phyloP scores from a whole-genome alignment of 2,888 invertebrate species.

The Eutolmus rufibarbis region DNA sequence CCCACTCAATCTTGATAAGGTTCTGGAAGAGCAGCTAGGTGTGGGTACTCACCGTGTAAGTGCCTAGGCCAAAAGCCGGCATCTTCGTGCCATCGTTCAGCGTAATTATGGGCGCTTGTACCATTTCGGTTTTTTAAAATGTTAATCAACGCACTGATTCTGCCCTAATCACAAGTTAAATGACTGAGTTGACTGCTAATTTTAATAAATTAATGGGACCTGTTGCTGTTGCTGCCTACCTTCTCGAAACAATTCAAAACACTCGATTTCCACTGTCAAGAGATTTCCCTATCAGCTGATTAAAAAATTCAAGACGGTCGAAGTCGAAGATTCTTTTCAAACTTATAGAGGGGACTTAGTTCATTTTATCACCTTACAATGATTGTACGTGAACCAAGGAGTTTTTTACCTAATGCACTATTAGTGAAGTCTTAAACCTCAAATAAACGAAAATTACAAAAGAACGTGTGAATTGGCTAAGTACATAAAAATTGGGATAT shows the following conservation, averaged over 20 bases:
- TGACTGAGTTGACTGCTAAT: background rate
- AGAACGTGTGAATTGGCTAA: background rate
- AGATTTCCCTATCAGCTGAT: background rate
- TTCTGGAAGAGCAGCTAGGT: background rate
- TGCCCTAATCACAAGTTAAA: background rate
- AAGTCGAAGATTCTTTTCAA: background rate
- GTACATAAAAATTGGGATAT: background rate
- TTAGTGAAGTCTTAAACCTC: background rate
- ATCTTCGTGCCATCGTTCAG: constrained; percentile 58
- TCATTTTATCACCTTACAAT: background rate
- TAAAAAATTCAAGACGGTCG: background rate
- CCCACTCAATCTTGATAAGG: background rate
- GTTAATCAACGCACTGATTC: background rate
- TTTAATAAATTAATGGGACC: background rate
- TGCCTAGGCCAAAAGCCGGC: constrained; percentile 58
- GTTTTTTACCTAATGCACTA: background rate
- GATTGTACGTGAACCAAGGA: background rate
- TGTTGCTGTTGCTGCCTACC: background rate
- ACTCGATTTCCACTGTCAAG: background rate
- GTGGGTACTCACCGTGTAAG: constrained; percentile 56
- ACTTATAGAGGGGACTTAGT: background rate
- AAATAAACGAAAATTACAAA: background rate
- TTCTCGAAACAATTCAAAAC: background rate
- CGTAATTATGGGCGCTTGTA: constrained; percentile 51
- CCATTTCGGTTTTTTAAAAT: background rate